phyloP scores from a whole-genome alignment of 2,797 vertebrate species.

The Acanthurus tractus region DNA sequence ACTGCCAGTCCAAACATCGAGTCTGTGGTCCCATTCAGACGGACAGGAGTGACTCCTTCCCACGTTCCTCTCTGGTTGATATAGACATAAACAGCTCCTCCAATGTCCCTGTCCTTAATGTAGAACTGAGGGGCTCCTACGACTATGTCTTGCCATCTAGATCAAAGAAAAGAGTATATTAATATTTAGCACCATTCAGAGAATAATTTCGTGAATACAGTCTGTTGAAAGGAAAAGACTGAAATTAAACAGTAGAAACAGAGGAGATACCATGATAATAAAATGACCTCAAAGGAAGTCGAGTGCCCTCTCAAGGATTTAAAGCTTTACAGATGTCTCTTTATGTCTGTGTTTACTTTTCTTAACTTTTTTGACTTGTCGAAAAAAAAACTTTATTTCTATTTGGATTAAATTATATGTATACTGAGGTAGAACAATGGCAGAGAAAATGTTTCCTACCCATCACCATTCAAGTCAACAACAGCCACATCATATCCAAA shows the following conservation, averaged over 20 bases:
- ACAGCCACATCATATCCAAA: slow-evolving; percentile 97
- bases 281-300: neutral
- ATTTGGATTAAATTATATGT: neutral
- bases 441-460: slow-evolving; percentile 80
- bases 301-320: neutral
- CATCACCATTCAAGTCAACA: slow-evolving; percentile 94
- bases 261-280: neutral
- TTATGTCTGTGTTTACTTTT: neutral
- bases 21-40: slow-evolving; percentile 91
- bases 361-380: neutral
- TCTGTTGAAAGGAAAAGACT: neutral
- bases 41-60: slow-evolving; percentile 86
- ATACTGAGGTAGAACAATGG: neutral
- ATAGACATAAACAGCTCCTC: slow-evolving; percentile 95
- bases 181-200: neutral
- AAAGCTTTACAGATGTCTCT: neutral
- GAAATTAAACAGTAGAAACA: neutral
- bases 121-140: slow-evolving; percentile 98
- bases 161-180: slow-evolving; percentile 12
- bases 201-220: neutral
- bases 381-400: neutral
- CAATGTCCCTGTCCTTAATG: slow-evolving; percentile 91
- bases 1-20: slow-evolving; percentile 98
- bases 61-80: slow-evolving; percentile 92
- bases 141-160: slow-evolving; percentile 96